Evolutionary conservation across 2,888 invertebrate species (phyloP), one percentile per base, ranked within the genome.

Genomic region (Antitype chi): DNA sequence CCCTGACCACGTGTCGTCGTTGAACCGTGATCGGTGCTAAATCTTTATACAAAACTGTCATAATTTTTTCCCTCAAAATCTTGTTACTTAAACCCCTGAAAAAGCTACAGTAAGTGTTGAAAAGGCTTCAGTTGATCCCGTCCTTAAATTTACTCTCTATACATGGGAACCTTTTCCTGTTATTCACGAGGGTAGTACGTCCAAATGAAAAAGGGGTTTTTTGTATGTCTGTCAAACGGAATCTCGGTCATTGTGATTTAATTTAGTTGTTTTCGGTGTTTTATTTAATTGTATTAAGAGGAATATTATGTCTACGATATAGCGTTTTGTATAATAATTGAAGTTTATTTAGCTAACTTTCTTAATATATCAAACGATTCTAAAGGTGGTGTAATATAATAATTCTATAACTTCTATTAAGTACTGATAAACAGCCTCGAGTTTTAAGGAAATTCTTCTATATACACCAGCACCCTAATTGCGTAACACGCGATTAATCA

Each of bases 51-150:
- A 47, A 52, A 52, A 52, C 20, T 6, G 7, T 17, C 23, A 17
- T 11, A 5, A 74, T 70, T 32, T 75, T 67, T 57, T 57, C 66
- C 20, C 32, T 9, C 32, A 0, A 15, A 11, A 23, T 63, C 52
- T 74, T 74, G 17, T 64, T 28, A 70, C 60, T 28, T 80, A 47
- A 0, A 25, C 43, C 63, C 17, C 2, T 23, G 17, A 3, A n/a
- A 60, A 70, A 57, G 38, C 59, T 55, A 62, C 70, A 32, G 79
- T 76, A 89, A 87, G 83, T 87, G 86, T 84, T 80, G 82, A 85
- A 89, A 89, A 85, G 88, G 89, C 90, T 89, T 83, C 89, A 84
- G 88, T 91, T 91, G 90, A 90, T 90, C 89, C 90, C 79, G 32
- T 83, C 82, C 90, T 88, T 88, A 88, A 89, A 92, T 90, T 89